Conservation (phyloP, 2,113 vertebrate genomes). For the Raja brachyura region DNA sequence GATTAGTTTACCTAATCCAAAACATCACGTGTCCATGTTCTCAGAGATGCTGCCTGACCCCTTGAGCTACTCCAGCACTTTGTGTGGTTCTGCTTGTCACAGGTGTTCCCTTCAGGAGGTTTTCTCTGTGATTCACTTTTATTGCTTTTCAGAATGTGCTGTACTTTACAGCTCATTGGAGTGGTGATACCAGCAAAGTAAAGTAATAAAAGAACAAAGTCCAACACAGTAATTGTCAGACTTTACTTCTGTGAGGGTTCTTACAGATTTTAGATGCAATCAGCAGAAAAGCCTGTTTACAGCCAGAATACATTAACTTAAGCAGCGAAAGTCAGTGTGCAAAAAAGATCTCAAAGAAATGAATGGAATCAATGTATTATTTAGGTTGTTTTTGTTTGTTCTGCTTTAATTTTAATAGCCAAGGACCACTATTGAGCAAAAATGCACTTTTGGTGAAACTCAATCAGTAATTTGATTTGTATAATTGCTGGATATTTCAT, state of each 20-base stretch:
- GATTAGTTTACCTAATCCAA: too few species aligned
- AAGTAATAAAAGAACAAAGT: slow-evolving; percentile 3
- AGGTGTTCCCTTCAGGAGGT: background rate
- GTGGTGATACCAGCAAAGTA: background rate
- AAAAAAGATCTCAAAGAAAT: background rate
- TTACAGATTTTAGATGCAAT: background rate
- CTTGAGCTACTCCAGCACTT: too few species aligned
- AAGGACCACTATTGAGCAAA: background rate
- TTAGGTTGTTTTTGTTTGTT: background rate
- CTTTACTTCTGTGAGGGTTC: background rate
- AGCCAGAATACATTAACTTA: background rate
- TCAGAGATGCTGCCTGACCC: too few species aligned
- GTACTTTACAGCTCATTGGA: background rate
- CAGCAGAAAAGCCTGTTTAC: background rate
- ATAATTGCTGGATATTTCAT: too few species aligned
- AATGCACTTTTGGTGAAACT: background rate
- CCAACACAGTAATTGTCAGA: background rate
- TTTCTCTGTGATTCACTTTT: slow-evolving; percentile 10
- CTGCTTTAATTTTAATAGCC: background rate
- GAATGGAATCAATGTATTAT: background rate
- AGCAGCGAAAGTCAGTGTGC: background rate
- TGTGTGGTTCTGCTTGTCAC: background rate
- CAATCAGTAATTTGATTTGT: background rate
- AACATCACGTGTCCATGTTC: too few species aligned
- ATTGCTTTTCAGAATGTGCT: background rate